phyloP scores from a whole-genome alignment of 2,888 invertebrate species.

The Agrotis segetum region DNA sequence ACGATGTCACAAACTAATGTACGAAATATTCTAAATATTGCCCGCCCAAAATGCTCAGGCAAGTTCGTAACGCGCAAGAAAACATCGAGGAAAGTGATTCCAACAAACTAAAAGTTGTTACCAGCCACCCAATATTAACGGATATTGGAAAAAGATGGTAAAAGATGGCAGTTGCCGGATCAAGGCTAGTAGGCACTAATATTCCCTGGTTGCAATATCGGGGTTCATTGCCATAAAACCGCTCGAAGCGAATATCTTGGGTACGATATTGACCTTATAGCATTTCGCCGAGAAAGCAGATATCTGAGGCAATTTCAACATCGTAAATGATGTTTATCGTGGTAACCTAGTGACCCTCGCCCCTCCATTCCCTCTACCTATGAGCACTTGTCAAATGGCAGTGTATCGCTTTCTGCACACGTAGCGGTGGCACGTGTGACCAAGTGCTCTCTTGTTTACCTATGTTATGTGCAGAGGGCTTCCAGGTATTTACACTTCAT shows the following conservation, averaged over 20 bases:
- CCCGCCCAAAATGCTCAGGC: slow-evolving; percentile 52
- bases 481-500: slow-evolving; percentile 5
- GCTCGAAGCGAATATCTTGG: slow-evolving; percentile 81
- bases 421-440: slow-evolving; percentile 59
- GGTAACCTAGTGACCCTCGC: slow-evolving; percentile 74
- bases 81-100: slow-evolving; percentile 75
- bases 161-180: slow-evolving; percentile 83
- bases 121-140: slow-evolving; percentile 79
- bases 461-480: slow-evolving; percentile 33
- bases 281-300: slow-evolving; percentile 79
- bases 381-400: slow-evolving; percentile 68
- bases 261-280: slow-evolving; percentile 82
- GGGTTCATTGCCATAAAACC: slow-evolving; percentile 85
- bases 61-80: slow-evolving; percentile 62
- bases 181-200: slow-evolving; percentile 84
- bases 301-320: slow-evolving; percentile 80
- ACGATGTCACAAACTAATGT: slow-evolving; percentile 64
- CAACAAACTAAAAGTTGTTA: slow-evolving; percentile 78
- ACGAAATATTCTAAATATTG: slow-evolving; percentile 64
- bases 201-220: slow-evolving; percentile 84
- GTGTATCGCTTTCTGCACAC: slow-evolving; percentile 61
- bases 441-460: slow-evolving; percentile 53
- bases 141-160: slow-evolving; percentile 87
- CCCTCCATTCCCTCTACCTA: slow-evolving; percentile 58
- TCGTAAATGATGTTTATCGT: slow-evolving; percentile 83